A percentile compares a stretch with the other conserved stretches of the same genome.
These are phyloP conservation scores for Leiothrix lutea DNA, from an alignment of 2,113 vertebrate genomes.

Conservation along the genomic window DNA sequence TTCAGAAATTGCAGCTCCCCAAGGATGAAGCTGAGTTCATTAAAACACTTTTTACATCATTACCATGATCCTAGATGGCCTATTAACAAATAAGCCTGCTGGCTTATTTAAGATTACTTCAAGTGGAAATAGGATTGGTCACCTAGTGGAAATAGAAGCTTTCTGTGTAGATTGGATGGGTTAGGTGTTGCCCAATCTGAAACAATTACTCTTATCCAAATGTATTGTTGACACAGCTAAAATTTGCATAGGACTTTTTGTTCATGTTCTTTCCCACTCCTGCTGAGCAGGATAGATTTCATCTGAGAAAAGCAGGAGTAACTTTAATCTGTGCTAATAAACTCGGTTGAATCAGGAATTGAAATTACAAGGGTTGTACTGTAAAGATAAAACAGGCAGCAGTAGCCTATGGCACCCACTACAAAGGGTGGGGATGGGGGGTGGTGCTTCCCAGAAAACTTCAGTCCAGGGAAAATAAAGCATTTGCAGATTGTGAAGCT, in stretches of 20 bases:
- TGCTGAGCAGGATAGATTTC: background rate
- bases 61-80: background rate
- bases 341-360: background rate
- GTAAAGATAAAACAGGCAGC: background rate
- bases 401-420: background rate
- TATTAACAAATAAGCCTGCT: background rate
- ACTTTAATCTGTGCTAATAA: background rate
- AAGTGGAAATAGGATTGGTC: background rate
- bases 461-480: background rate
- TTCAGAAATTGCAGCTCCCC: background rate
- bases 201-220: background rate
- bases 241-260: background rate
- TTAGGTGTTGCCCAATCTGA: background rate
- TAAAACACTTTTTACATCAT: background rate
- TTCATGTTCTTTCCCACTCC: background rate
- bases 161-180: background rate
- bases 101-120: background rate
- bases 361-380: background rate
- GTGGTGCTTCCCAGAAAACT: background rate
- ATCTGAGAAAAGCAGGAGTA: background rate
- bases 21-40: background rate
- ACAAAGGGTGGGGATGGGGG: rapidly evolving
- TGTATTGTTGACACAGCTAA: background rate
- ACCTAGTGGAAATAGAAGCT: background rate
- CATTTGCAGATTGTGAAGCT: background rate